Percentiles rank a stretch among this genome's conserved stretches.
Evolutionary conservation across 2,113 vertebrate genomes (phyloP).

Genomic region (Myotis lucifugus): DNA sequence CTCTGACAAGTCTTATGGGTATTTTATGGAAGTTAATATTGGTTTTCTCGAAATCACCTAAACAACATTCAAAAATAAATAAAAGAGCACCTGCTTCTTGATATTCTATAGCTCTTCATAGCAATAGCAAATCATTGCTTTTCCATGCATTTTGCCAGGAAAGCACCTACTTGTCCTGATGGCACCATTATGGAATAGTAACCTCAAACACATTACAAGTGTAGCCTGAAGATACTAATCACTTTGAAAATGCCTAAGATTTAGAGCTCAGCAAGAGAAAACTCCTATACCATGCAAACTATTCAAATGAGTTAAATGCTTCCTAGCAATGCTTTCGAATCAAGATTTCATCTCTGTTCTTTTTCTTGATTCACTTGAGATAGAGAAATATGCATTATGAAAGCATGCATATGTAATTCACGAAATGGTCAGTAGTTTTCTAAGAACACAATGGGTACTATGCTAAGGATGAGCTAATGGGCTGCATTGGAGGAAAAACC

Average conservation of each 20-base stretch:
- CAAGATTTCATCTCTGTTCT: conserved; percentile 58
- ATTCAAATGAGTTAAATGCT: conserved; percentile 10
- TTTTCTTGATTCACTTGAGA: conserved; percentile 72
- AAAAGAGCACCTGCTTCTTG: neutral
- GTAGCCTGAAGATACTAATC: neutral
- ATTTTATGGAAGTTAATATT: conserved; percentile 28
- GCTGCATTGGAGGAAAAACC: conserved; percentile 55
- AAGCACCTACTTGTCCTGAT: neutral
- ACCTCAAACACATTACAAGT: neutral
- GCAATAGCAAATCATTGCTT: neutral
- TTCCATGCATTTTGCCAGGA: neutral
- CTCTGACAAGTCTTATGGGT: neutral
- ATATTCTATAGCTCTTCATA: neutral
- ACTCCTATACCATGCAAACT: neutral
- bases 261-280: neutral
- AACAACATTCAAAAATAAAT: conserved; percentile 23
- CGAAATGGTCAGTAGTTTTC: conserved; percentile 60
- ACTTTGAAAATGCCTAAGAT: neutral
- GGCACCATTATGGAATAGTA: neutral
- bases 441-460: conserved; percentile 56
- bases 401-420: conserved; percentile 64
- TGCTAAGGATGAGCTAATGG: conserved; percentile 43
- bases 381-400: conserved; percentile 72
- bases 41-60: neutral
- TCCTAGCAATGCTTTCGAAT: conserved; percentile 67